A percentile compares a stretch with the other conserved stretches of the same genome.
Conservation (phyloP, 2,797 vertebrate species). For the Gallinago solitaria region DNA sequence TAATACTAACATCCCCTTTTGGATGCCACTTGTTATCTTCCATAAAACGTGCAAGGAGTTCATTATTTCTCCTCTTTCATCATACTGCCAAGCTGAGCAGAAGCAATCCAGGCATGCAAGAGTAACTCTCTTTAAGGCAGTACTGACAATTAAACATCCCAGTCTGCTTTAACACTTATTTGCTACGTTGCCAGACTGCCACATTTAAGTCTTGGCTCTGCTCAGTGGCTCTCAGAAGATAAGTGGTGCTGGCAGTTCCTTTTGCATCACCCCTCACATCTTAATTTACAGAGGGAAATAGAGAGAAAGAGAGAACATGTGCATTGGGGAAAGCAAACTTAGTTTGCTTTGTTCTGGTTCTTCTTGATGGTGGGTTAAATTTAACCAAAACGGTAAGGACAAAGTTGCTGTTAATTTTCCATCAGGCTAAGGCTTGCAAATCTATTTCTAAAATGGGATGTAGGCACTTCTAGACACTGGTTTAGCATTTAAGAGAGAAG, state of each 20-base stretch:
- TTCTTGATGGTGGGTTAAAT: background rate
- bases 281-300: background rate
- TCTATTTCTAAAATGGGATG: background rate
- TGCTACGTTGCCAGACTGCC: background rate
- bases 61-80: background rate
- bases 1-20: background rate
- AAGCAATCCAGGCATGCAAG: background rate
- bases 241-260: background rate
- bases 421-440: background rate
- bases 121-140: background rate
- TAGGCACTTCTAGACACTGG: background rate
- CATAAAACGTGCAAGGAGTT: background rate
- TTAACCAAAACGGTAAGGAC: background rate
- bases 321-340: background rate
- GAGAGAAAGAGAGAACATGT: background rate
- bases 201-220: background rate
- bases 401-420: background rate
- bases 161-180: constrained; percentile 32
- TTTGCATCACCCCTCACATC: background rate
- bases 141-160: constrained; percentile 21
- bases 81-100: background rate
- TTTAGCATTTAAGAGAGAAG: background rate
- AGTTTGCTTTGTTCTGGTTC: background rate
- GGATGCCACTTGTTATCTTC: background rate
- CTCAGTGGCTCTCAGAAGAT: background rate